These are phyloP conservation scores for Bombus waltoni DNA, from an alignment of 1,140 invertebrate species.

Conservation along the genomic window DNA sequence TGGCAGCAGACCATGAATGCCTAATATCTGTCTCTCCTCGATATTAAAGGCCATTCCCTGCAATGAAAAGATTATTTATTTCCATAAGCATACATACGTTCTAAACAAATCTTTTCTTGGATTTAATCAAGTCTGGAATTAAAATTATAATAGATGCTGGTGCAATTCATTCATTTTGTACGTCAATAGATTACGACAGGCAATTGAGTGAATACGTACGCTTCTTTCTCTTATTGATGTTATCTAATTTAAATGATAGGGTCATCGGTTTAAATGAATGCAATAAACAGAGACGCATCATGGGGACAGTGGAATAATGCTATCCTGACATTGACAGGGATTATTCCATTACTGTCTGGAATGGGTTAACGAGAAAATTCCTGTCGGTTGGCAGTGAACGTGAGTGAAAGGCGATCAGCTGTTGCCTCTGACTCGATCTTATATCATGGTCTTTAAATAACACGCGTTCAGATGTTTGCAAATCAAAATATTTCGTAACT, in stretches of 20 bases:
- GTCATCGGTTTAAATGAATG: not conserved
- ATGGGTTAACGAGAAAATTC: constrained; percentile 22
- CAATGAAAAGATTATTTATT: constrained; percentile 1
- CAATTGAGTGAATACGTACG: not conserved
- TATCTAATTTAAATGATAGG: not conserved
- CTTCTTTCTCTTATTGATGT: not conserved
- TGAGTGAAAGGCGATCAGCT: constrained; percentile 54
- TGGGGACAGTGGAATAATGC: too few relatives aligned
- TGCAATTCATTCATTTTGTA: too few relatives aligned
- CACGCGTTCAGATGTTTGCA: not conserved
- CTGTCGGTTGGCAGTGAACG: not conserved
- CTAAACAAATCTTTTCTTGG: too few relatives aligned
- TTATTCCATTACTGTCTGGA: not conserved
- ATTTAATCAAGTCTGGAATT: too few relatives aligned
- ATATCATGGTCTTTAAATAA: not conserved
- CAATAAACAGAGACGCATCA: not conserved
- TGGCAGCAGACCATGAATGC: constrained; percentile 93
- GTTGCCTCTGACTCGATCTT: constrained; percentile 23
- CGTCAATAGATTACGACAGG: not conserved
- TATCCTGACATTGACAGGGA: constrained; percentile 6
- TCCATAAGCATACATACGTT: too few relatives aligned
- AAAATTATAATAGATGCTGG: too few relatives aligned
- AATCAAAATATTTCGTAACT: not conserved
- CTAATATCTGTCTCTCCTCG: constrained; percentile 91
- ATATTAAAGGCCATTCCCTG: constrained; percentile 94